phyloP scores from a whole-genome alignment of 2,888 invertebrate genomes.

The Xestia c-nigrum region DNA sequence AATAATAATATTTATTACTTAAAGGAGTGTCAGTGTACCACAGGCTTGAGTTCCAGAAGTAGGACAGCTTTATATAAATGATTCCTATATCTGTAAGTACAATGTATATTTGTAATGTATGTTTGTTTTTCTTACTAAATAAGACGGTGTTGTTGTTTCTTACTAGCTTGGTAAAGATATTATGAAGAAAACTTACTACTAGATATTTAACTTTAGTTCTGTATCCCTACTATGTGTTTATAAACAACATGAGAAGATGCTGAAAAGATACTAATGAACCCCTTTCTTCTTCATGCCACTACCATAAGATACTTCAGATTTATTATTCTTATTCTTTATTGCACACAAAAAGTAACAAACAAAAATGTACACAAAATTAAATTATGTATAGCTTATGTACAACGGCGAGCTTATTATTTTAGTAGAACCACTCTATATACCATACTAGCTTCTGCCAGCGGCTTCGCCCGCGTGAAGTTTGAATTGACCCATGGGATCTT shows the following conservation, averaged over 20 bases:
- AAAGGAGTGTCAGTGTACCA: not conserved
- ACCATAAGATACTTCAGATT: not conserved
- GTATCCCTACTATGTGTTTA: not conserved
- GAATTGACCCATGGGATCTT: too few species aligned
- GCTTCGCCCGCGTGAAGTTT: too few species aligned
- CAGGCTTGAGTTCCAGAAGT: not conserved
- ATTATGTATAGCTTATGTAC: too few species aligned
- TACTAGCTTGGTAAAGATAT: not conserved
- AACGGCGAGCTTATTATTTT: too few species aligned
- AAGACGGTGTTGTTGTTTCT: not conserved
- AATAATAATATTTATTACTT: not conserved
- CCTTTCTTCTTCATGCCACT: not conserved
- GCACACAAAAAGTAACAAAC: too few species aligned
- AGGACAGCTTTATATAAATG: slow-evolving; percentile 1
- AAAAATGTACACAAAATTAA: too few species aligned
- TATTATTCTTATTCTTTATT: not conserved
- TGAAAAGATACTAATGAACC: not conserved
- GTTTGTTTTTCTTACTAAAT: too few species aligned
- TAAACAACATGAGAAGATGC: not conserved
- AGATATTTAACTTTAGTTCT: not conserved
- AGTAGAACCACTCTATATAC: not conserved
- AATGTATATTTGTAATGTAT: not conserved
- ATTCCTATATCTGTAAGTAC: slow-evolving; percentile 38
- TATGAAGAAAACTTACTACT: not conserved
- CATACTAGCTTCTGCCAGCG: too few species aligned